Evolutionary conservation across 2,888 invertebrate species (phyloP).

Genomic region (Drosophila glabriapex): DNA sequence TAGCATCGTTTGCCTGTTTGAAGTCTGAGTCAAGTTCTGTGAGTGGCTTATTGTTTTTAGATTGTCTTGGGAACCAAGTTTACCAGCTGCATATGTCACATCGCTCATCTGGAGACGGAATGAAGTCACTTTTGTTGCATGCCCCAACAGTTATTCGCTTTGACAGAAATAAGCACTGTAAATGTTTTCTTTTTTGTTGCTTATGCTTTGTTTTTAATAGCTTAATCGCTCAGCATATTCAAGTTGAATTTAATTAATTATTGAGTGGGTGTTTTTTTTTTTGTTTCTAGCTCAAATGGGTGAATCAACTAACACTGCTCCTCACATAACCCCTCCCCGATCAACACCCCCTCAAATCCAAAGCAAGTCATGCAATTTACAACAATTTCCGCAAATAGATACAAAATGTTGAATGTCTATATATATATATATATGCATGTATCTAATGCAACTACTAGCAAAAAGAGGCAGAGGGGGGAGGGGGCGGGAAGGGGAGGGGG

Average conservation of each 20-base stretch:
- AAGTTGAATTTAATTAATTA: background rate
- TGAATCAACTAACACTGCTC: background rate
- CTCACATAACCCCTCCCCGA: background rate
- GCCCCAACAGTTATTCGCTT: background rate
- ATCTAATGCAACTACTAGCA: conserved; percentile 46
- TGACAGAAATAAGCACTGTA: background rate
- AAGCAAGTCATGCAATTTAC: conserved; percentile 69
- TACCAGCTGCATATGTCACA: background rate
- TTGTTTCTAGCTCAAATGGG: conserved; percentile 13
- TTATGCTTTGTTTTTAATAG: background rate
- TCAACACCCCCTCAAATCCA: background rate
- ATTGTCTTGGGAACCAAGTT: background rate
- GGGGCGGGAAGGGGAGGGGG: background rate
- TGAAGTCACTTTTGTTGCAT: background rate
- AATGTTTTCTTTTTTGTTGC: background rate
- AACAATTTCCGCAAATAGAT: conserved; percentile 75
- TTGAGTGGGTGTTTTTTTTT: background rate
- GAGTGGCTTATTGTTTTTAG: background rate
- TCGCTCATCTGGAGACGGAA: background rate
- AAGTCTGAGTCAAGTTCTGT: background rate
- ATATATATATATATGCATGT: conserved; percentile 37
- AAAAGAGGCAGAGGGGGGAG: background rate
- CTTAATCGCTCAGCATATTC: background rate
- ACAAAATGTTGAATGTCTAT: conserved; percentile 39
- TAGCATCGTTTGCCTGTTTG: background rate